Evolutionary conservation across 2,797 vertebrate species (phyloP).

Genomic region (Acanthurus leucopareius): DNA sequence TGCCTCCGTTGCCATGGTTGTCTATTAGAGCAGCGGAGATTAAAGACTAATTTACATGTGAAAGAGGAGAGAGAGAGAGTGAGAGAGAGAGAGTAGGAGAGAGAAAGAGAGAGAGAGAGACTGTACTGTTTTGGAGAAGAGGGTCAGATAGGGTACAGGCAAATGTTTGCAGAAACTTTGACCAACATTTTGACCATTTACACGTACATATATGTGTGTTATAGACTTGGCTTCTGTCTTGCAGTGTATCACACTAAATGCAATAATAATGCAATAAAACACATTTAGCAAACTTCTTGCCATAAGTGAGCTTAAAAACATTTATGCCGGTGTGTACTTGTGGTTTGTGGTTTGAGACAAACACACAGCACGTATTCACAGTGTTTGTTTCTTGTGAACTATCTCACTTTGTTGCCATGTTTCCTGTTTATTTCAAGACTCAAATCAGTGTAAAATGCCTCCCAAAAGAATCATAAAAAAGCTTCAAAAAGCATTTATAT

Average conservation of each 20-base stretch:
- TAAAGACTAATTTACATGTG: conserved; percentile 88
- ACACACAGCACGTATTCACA: conserved; percentile 3
- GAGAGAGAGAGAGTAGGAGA: not conserved
- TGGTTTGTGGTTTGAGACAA: conserved; percentile 54
- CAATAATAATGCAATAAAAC: not conserved
- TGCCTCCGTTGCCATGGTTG: conserved; percentile 87
- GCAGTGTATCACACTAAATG: not conserved
- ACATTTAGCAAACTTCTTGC: not conserved
- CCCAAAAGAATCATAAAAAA: not conserved
- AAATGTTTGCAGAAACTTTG: conserved; percentile 71
- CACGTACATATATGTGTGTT: conserved; percentile 24
- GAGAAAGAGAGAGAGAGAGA: conserved; percentile 47
- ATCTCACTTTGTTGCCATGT: conserved; percentile 16
- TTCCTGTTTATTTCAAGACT: conserved; percentile 52
- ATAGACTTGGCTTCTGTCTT: not conserved
- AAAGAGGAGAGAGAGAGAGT: conserved; percentile 73
- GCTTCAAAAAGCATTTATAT: not conserved
- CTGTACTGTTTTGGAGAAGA: conserved; percentile 48
- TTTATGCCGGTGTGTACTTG: conserved; percentile 12
- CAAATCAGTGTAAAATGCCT: conserved; percentile 1
- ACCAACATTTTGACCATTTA: conserved; percentile 59
- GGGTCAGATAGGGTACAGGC: conserved; percentile 64
- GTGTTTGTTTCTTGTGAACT: conserved; percentile 29
- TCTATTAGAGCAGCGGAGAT: conserved; percentile 86
- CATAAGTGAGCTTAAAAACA: not conserved